These are phyloP conservation scores for Chiridota heheva DNA, from an alignment of 35 echinoderm and acorn worm species.

Conservation along the genomic window DNA sequence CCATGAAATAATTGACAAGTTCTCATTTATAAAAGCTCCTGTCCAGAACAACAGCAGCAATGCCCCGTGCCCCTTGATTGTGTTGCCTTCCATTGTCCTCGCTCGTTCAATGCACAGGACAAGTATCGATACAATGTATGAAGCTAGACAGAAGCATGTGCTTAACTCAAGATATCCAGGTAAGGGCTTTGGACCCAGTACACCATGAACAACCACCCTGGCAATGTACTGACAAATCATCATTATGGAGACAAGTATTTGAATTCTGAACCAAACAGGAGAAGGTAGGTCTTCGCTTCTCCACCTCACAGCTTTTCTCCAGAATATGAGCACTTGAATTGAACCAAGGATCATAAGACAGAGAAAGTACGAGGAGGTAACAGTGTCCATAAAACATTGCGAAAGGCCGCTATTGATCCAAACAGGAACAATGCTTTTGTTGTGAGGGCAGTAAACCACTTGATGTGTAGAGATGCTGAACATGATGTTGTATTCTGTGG, in stretches of 20 bases:
- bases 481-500: too few relatives aligned
- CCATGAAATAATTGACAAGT: slow-evolving; percentile 69
- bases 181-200: slow-evolving; percentile 37
- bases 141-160: slow-evolving; percentile 60
- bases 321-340: slow-evolving; percentile 53
- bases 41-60: slow-evolving; percentile 86
- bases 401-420: slow-evolving; percentile 85
- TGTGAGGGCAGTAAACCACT: slow-evolving; percentile 71
- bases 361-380: slow-evolving; percentile 61
- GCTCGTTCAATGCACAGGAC: slow-evolving; percentile 68
- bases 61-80: slow-evolving; percentile 57
- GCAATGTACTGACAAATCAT: slow-evolving; percentile 66
- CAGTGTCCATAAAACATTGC: slow-evolving; percentile 76
- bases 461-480: too few relatives aligned
- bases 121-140: slow-evolving; percentile 67
- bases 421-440: slow-evolving; percentile 47
- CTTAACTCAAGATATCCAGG: slow-evolving; percentile 72
- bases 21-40: slow-evolving; percentile 54
- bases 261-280: slow-evolving; percentile 67
- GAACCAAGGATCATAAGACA: slow-evolving; percentile 54
- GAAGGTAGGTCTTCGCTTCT: slow-evolving; percentile 38
- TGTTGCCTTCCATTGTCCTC: slow-evolving; percentile 27
- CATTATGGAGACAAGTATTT: slow-evolving; percentile 51
- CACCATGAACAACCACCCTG: slow-evolving; percentile 33
- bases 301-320: slow-evolving; percentile 64